phyloP scores from a whole-genome alignment of 2,888 invertebrate genomes.

The Archaeoteleia sp. region DNA sequence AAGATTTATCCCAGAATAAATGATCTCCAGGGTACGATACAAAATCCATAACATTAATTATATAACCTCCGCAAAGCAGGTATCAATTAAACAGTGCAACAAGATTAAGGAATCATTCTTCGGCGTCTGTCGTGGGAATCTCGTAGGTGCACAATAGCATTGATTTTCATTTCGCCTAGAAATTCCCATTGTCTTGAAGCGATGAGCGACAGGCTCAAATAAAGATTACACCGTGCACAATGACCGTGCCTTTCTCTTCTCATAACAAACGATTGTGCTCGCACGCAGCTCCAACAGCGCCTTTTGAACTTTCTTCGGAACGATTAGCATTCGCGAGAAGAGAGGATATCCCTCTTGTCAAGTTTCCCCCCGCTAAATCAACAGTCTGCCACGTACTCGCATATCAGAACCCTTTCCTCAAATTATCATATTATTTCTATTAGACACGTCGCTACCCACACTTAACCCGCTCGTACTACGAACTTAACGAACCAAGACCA shows the following conservation, averaged over 20 bases:
- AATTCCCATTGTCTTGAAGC: conserved; percentile 24
- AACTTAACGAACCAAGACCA: conserved; percentile 70
- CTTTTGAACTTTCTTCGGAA: conserved; percentile 53
- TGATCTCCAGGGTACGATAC: conserved; percentile 10
- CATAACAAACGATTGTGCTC: conserved; percentile 29
- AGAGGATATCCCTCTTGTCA: no score
- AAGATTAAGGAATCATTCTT: conserved; percentile 31
- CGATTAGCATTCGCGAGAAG: conserved; percentile 59
- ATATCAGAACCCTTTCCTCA: conserved; percentile 38
- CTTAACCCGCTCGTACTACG: conserved; percentile 69
- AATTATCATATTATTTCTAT: conserved; percentile 74
- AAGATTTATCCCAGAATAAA: no score
- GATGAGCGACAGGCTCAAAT: conserved; percentile 33
- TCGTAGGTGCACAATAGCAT: conserved; percentile 35
- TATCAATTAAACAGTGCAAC: conserved; percentile 30
- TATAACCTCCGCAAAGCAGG: conserved; percentile 14
- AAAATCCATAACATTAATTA: conserved; percentile 33
- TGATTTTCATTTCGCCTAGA: conserved; percentile 29
- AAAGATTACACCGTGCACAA: conserved; percentile 28
- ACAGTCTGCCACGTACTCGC: no score
- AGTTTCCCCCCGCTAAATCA: no score
- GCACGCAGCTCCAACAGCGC: conserved; percentile 24
- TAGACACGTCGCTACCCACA: conserved; percentile 72
- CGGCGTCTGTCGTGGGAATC: conserved; percentile 25
- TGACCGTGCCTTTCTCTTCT: conserved; percentile 29